Base-by-base conservation (phyloP, 2,797 vertebrate genomes). In the Phrynocephalus guinanensis region DNA sequence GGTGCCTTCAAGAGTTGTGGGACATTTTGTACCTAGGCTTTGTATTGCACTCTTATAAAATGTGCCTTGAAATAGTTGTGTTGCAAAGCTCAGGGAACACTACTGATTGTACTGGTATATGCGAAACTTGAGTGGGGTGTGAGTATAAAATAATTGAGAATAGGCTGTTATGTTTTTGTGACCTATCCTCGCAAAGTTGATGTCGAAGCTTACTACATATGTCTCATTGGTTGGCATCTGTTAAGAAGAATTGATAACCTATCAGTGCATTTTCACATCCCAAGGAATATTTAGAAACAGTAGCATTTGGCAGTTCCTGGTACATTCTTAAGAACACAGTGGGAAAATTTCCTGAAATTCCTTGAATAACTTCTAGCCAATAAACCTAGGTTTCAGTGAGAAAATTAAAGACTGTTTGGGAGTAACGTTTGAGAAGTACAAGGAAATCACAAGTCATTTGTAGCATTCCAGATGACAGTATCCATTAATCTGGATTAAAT, bases 51-150 rank as follows among this genome's bases (percentile, higher is more conserved):
- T 95, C 92, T 91, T 95, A 85, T 95, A 96, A 93, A 96, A 95
- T 97, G 94, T 97, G 95, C 96, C 95, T 96, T 96, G 95, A 96
- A 95, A 94, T 96, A 96, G 96, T 94, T 96, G 95, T 95, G 95
- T 95, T 86, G 89, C 70, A 68, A 92, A 95, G 94, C 94, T 96
- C 90, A 96, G 96, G 95, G 95, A 95, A 94, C 92, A 92, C 86
- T 92, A 90, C 76, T 95, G 93, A 91, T 95, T 93, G 91, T 94
- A 89, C 90, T 95, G 91, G 94, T 96, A 95, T 96, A 95, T 93
- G 85, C 95, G 91, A 95, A 94, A 93, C 90, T 91, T 90, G 91
- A 70, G 86, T 85, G 91, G 90, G 68, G 30, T 66, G 90, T 70
- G 92, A 95, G 93, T 92, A 93, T 82, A 56, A 70, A 88, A 94